Conservation (phyloP, 2,113 vertebrate genomes). For the Hylia prasina region DNA sequence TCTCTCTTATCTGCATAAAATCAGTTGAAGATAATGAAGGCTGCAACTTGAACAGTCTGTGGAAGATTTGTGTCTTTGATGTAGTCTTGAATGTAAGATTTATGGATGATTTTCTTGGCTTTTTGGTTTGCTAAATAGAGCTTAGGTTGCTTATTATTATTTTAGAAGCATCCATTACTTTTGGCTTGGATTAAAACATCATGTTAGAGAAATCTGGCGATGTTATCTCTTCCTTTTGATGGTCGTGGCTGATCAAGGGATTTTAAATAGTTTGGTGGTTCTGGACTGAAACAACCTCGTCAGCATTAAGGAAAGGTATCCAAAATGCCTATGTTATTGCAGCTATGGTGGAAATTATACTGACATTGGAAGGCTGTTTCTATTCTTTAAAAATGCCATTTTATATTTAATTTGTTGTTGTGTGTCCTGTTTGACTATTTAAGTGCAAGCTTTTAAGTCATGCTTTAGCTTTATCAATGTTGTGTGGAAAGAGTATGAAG, state of each 20-base stretch:
- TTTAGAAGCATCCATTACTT: not conserved
- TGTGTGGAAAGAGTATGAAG: not conserved
- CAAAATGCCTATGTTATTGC: not conserved
- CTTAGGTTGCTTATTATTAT: not conserved
- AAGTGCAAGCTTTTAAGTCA: not conserved
- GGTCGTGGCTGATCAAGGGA: not conserved
- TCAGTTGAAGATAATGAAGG: not conserved
- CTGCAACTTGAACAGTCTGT: not conserved
- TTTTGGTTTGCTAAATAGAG: not conserved
- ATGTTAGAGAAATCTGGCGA: not conserved
- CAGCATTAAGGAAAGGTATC: not conserved
- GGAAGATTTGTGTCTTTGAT: not conserved
- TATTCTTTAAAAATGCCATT: not conserved
- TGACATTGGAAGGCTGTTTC: not conserved
- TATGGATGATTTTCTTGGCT: not conserved
- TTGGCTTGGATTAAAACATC: not conserved
- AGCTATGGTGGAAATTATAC: not conserved
- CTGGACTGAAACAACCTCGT: not conserved
- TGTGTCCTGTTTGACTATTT: not conserved
- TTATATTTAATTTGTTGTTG: not conserved
- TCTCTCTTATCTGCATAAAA: not conserved
- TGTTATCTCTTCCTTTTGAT: not conserved
- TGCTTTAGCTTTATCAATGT: not conserved
- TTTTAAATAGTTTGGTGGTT: not conserved
- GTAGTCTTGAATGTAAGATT: not conserved